These are phyloP conservation scores for Aplochiton taeniatus DNA, from an alignment of 2,797 vertebrate genomes.

Conservation along the genomic window DNA sequence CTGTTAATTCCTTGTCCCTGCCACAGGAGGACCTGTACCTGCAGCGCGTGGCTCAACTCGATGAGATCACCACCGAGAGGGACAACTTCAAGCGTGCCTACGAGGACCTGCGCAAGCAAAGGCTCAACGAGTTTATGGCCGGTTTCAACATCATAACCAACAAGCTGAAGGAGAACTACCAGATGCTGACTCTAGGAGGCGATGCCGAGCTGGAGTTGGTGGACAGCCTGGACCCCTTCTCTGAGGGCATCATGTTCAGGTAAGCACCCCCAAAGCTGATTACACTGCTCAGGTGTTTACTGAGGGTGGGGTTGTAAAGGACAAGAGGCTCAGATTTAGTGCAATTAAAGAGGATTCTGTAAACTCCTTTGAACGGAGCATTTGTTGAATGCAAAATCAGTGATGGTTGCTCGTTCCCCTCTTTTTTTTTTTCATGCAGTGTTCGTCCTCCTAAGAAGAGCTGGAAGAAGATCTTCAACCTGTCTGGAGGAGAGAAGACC, in stretches of 20 bases:
- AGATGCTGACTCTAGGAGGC: constrained; percentile 96
- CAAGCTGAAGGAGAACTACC: constrained; percentile 98
- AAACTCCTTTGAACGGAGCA: too few relatives aligned
- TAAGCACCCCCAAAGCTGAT: constrained; percentile 37
- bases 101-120: constrained; percentile 89
- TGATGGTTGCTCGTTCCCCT: not conserved
- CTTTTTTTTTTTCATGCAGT: constrained; percentile 62
- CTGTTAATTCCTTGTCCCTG: not conserved
- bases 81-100: constrained; percentile 87
- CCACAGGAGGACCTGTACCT: constrained; percentile 91
- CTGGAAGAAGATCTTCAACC: constrained; percentile 99
- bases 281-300: too few relatives aligned
- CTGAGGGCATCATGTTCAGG: constrained; percentile 98
- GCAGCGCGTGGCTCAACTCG: constrained; percentile 89
- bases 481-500: constrained; percentile 97
- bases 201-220: constrained; percentile 97
- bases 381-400: too few relatives aligned
- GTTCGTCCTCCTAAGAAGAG: constrained; percentile 98
- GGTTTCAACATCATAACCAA: constrained; percentile 96
- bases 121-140: constrained; percentile 96
- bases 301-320: too few relatives aligned
- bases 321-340: too few relatives aligned
- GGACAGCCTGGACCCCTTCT: constrained; percentile 97
- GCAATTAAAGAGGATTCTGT: too few relatives aligned
- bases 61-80: constrained; percentile 87